Conservation (phyloP, 2,113 vertebrate genomes). For the Pycnonotus jocosus region DNA sequence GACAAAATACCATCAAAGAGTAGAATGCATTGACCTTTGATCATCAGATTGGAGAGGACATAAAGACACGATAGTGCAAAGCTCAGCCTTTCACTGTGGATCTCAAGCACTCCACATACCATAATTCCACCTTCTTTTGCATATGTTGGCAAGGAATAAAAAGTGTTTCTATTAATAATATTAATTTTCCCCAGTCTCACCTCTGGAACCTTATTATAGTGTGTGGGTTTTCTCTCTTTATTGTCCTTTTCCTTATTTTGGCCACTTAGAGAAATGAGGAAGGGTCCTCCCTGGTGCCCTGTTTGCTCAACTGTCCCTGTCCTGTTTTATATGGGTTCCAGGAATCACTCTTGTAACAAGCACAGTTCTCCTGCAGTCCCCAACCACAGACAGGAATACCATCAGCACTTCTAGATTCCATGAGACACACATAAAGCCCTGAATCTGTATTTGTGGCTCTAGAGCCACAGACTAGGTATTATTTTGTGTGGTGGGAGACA, state of each 20-base stretch:
- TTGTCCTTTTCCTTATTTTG: neutral
- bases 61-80: neutral
- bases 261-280: neutral
- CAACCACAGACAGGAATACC: neutral
- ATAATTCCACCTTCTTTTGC: neutral
- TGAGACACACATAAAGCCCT: neutral
- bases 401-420: neutral
- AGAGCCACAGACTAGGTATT: neutral
- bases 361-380: neutral
- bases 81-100: neutral
- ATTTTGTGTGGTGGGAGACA: neutral
- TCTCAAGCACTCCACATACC: neutral
- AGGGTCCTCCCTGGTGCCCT: neutral
- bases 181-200: neutral
- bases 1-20: neutral
- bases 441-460: neutral
- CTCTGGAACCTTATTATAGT: neutral
- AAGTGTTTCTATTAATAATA: neutral
- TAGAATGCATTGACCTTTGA: neutral
- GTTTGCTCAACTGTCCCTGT: neutral
- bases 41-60: neutral
- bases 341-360: neutral
- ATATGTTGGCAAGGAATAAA: neutral
- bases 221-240: neutral
- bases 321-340: neutral